A percentile compares a stretch with the other conserved stretches of the same genome.
phyloP scores from a whole-genome alignment of 2,888 invertebrate species.

The Hirtodrosophila duncani region DNA sequence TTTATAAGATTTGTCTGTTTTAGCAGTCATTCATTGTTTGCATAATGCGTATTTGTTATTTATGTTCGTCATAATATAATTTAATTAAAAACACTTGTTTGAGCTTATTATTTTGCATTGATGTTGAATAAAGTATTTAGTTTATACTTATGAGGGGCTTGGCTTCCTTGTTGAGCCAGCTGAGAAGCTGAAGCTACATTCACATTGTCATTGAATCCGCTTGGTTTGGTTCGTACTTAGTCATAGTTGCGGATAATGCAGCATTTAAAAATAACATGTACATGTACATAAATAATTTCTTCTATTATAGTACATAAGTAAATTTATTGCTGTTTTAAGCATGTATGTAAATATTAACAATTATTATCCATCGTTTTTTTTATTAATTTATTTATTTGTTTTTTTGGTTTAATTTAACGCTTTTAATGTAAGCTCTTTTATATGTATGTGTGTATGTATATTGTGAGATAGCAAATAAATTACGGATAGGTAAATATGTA shows the following conservation, averaged over 20 bases:
- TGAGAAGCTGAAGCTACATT: too few relatives aligned
- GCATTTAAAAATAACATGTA: conserved; percentile 30
- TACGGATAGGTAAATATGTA: conserved; percentile 23
- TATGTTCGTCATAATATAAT: too few relatives aligned
- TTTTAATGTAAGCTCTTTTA: conserved; percentile 41
- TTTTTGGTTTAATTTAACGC: conserved; percentile 25
- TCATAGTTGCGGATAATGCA: conserved; percentile 9
- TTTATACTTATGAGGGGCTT: too few relatives aligned
- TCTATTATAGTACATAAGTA: conserved; percentile 27
- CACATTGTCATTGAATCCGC: too few relatives aligned
- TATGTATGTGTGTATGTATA: too few relatives aligned
- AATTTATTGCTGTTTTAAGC: conserved; percentile 29
- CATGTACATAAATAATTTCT: background rate
- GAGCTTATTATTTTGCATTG: too few relatives aligned
- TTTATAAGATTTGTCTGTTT: conserved; percentile 45
- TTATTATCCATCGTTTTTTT: conserved; percentile 21
- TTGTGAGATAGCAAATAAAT: too few relatives aligned
- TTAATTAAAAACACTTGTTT: too few relatives aligned
- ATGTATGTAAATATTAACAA: conserved; percentile 58
- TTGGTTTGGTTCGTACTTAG: background rate
- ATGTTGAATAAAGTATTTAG: too few relatives aligned
- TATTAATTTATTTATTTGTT: conserved; percentile 19
- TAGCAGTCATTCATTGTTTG: conserved; percentile 50
- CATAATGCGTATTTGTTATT: conserved; percentile 33
- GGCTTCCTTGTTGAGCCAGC: too few relatives aligned